phyloP scores from a whole-genome alignment of 2,888 invertebrate genomes.

The Philereme transversata region DNA sequence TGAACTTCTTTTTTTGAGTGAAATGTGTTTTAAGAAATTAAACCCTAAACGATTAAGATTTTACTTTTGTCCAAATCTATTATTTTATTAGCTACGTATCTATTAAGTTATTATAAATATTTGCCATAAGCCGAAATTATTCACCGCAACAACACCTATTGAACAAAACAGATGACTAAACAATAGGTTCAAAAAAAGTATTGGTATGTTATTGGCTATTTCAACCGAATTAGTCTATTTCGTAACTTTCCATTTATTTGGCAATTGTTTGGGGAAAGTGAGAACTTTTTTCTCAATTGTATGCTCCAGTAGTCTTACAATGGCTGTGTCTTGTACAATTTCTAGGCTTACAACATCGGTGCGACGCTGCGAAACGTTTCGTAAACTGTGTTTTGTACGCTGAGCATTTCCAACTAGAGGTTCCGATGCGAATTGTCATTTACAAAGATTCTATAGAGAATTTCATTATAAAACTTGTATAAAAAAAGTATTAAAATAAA shows the following conservation, averaged over 20 bases:
- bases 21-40: too few relatives aligned
- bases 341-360: constrained; percentile 73
- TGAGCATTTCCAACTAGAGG: constrained; percentile 27
- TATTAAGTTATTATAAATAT: not conserved
- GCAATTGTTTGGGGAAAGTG: constrained; percentile 70
- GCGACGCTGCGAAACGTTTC: constrained; percentile 59
- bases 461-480: not conserved
- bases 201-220: constrained; percentile 8
- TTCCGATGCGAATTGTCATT: constrained; percentile 20
- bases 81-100: too few relatives aligned
- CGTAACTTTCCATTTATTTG: constrained; percentile 70
- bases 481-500: too few relatives aligned
- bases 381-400: constrained; percentile 58
- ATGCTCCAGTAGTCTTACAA: constrained; percentile 77
- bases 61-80: too few relatives aligned
- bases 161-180: not conserved
- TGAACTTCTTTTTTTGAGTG: too few relatives aligned
- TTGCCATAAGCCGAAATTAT: not conserved
- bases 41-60: too few relatives aligned
- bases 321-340: constrained; percentile 70
- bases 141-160: not conserved
- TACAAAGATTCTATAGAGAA: not conserved
- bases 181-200: constrained; percentile 9
- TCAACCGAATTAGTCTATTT: constrained; percentile 41
- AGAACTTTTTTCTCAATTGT: constrained; percentile 77